Percentiles rank a stretch among this genome's conserved stretches.
Evolutionary conservation across 2,888 invertebrate genomes (phyloP).

Genomic region (Amblyjoppa fuscipennis): DNA sequence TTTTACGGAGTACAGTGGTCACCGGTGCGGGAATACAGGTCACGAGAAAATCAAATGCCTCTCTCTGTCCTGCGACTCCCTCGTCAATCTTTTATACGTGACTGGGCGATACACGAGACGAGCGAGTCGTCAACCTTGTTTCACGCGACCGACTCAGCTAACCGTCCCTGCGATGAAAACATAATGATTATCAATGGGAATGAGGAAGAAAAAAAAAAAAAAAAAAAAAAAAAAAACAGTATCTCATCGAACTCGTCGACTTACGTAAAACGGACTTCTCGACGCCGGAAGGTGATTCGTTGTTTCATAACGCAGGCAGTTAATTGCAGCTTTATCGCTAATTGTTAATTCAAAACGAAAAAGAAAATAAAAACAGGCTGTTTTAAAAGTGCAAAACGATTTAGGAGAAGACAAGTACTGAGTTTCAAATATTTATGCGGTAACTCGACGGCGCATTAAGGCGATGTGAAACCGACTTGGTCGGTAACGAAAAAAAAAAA

Average conservation of each 20-base stretch:
- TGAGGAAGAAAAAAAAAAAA: slow-evolving; percentile 6
- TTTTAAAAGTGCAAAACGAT: not conserved
- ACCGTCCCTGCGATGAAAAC: slow-evolving; percentile 27
- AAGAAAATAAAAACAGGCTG: slow-evolving; percentile 9
- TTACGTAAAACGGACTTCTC: slow-evolving; percentile 56
- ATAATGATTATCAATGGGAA: slow-evolving; percentile 38
- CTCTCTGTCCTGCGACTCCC: slow-evolving; percentile 16
- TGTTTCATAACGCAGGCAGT: slow-evolving; percentile 43
- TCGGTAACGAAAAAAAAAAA: not conserved
- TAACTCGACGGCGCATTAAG: no score
- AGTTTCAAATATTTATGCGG: not conserved
- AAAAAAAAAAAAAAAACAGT: no score
- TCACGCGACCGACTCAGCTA: slow-evolving; percentile 8
- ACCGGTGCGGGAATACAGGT: slow-evolving; percentile 47
- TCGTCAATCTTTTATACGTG: slow-evolving; percentile 30
- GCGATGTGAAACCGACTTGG: no score
- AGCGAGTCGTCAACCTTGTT: slow-evolving; percentile 36
- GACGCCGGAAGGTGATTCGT: not conserved
- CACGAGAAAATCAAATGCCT: slow-evolving; percentile 53
- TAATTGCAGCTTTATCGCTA: not conserved
- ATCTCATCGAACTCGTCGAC: slow-evolving; percentile 59
- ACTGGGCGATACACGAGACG: not conserved
- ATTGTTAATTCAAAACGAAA: not conserved
- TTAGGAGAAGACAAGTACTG: not conserved
- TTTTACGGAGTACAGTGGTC: slow-evolving; percentile 22